A percentile compares a stretch with the other conserved stretches of the same genome.
Conservation (phyloP, 2,888 invertebrate species). For the Marronus borbonicus region DNA sequence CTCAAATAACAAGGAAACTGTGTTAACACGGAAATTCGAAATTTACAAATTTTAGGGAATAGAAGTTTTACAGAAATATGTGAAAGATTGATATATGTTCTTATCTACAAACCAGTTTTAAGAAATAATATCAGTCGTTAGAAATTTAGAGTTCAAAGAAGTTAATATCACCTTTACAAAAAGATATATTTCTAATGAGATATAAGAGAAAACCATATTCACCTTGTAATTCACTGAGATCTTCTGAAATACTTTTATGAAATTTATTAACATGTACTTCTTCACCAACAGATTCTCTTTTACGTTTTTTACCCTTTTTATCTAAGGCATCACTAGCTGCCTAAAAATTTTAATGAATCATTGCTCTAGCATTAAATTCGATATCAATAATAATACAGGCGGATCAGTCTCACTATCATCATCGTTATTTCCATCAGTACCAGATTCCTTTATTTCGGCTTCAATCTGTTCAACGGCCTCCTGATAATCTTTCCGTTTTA, state of each 20-base stretch:
- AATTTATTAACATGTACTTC: constrained; percentile 19
- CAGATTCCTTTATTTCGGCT: constrained; percentile 75
- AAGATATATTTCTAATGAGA: too few species aligned
- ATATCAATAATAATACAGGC: constrained; percentile 33
- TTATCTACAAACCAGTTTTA: too few species aligned
- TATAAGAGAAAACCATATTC: too few species aligned
- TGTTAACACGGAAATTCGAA: too few species aligned
- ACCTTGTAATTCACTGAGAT: constrained; percentile 29
- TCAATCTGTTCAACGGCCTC: constrained; percentile 93
- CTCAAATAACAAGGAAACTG: too few species aligned
- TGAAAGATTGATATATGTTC: too few species aligned
- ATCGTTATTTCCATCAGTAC: constrained; percentile 63
- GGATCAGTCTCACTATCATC: constrained; percentile 46
- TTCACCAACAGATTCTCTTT: constrained; percentile 43
- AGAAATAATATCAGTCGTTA: too few species aligned
- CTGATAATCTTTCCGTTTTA: constrained; percentile 87
- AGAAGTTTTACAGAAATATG: too few species aligned
- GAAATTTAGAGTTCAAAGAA: too few species aligned
- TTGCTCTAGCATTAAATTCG: constrained; percentile 1
- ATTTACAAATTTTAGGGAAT: too few species aligned
- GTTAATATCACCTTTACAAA: too few species aligned
- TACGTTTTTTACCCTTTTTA: constrained; percentile 46
- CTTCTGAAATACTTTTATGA: constrained; percentile 2
- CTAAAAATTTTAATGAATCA: constrained; percentile 29
- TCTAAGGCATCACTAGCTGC: constrained; percentile 30